Evolutionary conservation across 2,113 vertebrate genomes (phyloP), one percentile per base, ranked within the genome.

Genomic region (Eptesicus fuscus): DNA sequence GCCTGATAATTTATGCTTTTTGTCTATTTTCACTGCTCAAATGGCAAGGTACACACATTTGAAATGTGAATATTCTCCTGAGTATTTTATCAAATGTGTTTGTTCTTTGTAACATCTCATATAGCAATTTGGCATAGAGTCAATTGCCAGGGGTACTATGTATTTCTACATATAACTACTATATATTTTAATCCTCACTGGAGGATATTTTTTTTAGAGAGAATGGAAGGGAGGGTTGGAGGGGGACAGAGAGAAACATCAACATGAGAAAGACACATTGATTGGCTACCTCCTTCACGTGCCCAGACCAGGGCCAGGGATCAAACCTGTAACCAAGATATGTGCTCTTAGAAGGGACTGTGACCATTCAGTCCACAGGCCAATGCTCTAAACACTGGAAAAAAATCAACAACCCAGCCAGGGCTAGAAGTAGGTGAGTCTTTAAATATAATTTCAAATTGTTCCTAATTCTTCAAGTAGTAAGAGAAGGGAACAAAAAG

Each of bases 381-480:
- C 59, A 61, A 61, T 61, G 59, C 59, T 61, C 59, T 61, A 61
- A 61, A 10, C 59, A 61, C 59, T 61, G 59, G 11, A 11, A 25
- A 56, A 59, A 59, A 59, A 25, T 9, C 3, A 23, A 22, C 8
- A 59, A 56, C 2, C 23, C 25, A 28, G 59, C 4, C 59, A 61
- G 59, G 59, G 59, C 25, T 61, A 61, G 59, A 61, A 61, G 23
- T 61, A 40, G n/a, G 4, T 22, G 28, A 9, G 4, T 69, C 63
- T 18, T 51, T 73, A 90, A 92, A 44, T 90, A n/a, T 94, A 76
- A 71, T 83, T 88, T 78, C 42, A n/a, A 77, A 30, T 76, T 85
- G 2, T 42, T 65, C 5, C 59, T 56, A 17, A 37, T 49, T 77
- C 42, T 23, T 61, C 59, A 5, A 61, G 37, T 67, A 90, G 18